Base-by-base conservation (phyloP, 2,113 vertebrate genomes). In the Anseranas semipalmata region DNA sequence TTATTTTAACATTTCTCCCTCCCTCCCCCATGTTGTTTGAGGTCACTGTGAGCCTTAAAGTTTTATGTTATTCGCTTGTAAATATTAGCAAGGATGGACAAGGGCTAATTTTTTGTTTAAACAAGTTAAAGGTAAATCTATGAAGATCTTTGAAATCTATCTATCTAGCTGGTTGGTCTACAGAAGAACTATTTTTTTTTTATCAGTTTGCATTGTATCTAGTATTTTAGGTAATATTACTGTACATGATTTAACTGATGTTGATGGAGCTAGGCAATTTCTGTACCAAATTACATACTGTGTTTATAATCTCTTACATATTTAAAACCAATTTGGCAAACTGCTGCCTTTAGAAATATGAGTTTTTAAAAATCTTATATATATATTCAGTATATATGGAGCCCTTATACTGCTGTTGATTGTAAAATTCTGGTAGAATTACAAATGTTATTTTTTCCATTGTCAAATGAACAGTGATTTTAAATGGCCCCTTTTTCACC, bases 151-250 rank as follows among this genome's bases (percentile, higher is more conserved):
- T 55, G 58, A 52, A 59, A 72, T 9, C 18, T 58, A 67, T 11
- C 20, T 58, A 9, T 46, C 87, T 56, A 43, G 25, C 28, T 83
- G 22, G 7, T 30, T 90, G 7, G 1, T 43, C 2, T 35, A 8
- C 5, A 24, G 21, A 55, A 63, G 1, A 59, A 7, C 21, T 67
- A 1, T 18, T 37, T n/a, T 39, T 78, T 71, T 30, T 7, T 8
- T 6, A 7, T 2, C 0, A 0, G 1, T 22, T 89, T 86, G 66
- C 8, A 10, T 67, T 10, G n/a, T 63, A 25, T 63, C 41, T 53
- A 33, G 3, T 30, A 22, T 43, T 85, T 89, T 62, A 53, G 50
- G 3, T 15, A 25, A 5, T 52, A 3, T 35, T 55, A 27, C 12
- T 45, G 10, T 15, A 13, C 27, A 1, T 24, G n/a, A 11, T 33